Evolutionary conservation across 2,113 vertebrate species (phyloP), one percentile per base, ranked within the genome.

Genomic region (Callocephalon fimbriatum): DNA sequence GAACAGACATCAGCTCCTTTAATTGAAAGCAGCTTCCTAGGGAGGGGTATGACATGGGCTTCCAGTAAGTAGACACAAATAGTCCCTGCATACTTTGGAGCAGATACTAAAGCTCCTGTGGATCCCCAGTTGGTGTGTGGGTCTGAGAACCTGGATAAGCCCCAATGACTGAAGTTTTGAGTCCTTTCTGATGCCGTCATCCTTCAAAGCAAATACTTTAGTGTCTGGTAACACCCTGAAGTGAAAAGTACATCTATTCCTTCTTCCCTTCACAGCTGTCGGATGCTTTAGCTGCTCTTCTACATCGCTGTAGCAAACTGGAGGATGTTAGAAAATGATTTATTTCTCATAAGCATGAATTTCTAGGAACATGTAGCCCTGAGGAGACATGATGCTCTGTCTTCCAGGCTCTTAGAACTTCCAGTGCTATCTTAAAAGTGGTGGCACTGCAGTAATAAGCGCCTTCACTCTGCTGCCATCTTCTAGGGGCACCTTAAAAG

Each of bases 1-100:
- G 95, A 97, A 96, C 96, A 97, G 97, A 93, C 97, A 96, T 97
- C 73, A 97, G 95, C 95, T 97, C 77, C 91, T 97, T 79, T 98
- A 98, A 98, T 98, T 98, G 98, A 98, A 98, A 98, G 96, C 98
- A 98, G 98, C 96, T 96, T 97, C 97, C 63, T 37, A 85, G 77
- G 88, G 90, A 90, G 94, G 91, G 70, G 84, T 86, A 93, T 54
- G 88, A 75, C 75, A 85, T 61, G 86, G 48, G 58, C 66, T 92
- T 91, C 85, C 96, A 93, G 85, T 84, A 95, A 90, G 88, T 40
- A 93, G 90, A 88, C 56, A 88, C 61, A 23, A 62, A 88, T 91
- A 92, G 81, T 91, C 67, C 15, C 26, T 1, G 0, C 67, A 68
- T 93, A 65, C 75, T 94, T 84, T 85, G 88, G 96, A 91, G 90